A percentile compares a stretch with the other conserved stretches of the same genome.
Conservation (phyloP, 2,888 invertebrate genomes). For the Pollenia labialis region DNA sequence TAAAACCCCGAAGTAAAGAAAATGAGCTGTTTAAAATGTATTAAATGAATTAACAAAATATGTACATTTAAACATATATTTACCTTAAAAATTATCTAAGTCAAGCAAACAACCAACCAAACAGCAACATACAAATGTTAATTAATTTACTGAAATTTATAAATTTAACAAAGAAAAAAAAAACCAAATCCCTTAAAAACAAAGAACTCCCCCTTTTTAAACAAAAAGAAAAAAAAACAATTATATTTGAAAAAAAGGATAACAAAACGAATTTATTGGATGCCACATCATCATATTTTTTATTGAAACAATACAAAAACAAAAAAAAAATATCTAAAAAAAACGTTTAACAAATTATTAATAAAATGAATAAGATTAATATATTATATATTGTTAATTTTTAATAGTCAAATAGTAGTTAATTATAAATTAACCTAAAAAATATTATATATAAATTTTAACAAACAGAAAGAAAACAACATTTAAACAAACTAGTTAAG, state of each 20-base stretch:
- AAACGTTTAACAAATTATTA: constrained; percentile 64
- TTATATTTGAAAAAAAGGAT: constrained; percentile 75
- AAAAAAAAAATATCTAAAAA: constrained; percentile 52
- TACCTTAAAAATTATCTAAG: constrained; percentile 68
- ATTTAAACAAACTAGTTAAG: constrained; percentile 43
- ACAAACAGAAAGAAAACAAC: constrained; percentile 30
- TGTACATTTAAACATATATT: constrained; percentile 58
- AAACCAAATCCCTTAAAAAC: constrained; percentile 1
- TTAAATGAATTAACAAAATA: constrained; percentile 41
- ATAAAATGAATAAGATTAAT: constrained; percentile 50
- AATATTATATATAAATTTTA: constrained; percentile 57
- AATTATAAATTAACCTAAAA: constrained; percentile 69
- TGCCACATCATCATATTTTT: constrained; percentile 83
- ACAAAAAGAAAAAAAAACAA: constrained; percentile 67
- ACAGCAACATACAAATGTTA: constrained; percentile 68
- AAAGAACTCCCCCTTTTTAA: constrained; percentile 38
- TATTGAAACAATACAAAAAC: constrained; percentile 71
- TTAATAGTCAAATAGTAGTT: constrained; percentile 72
- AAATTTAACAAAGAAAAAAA: constrained; percentile 73
- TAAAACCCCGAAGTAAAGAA: constrained; percentile 30
- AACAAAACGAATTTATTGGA: constrained; percentile 84
- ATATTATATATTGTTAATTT: constrained; percentile 68
- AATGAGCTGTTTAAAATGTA: constrained; percentile 67
- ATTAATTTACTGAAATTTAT: constrained; percentile 63
- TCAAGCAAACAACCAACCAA: constrained; percentile 61